Percentiles rank a stretch among this genome's conserved stretches.
Evolutionary conservation across 2,113 vertebrate species (phyloP).

Genomic region (Sitta europaea): DNA sequence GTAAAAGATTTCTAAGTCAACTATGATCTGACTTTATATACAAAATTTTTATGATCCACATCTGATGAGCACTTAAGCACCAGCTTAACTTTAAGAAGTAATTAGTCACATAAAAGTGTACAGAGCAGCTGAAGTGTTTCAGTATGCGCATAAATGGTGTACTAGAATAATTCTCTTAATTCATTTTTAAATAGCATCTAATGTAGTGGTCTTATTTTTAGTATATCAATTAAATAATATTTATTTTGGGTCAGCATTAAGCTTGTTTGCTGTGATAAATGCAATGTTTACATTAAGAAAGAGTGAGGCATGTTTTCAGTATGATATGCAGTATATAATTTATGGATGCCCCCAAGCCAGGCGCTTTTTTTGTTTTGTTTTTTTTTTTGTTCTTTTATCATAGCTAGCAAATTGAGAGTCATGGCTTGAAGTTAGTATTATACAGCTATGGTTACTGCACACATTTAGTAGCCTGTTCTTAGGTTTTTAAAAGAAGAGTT

Average conservation of each 20-base stretch:
- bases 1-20: neutral
- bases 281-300: neutral
- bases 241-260: neutral
- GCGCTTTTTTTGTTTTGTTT: neutral
- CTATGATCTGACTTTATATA: neutral
- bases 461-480: neutral
- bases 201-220: neutral
- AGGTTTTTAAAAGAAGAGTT: neutral
- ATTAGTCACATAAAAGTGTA: slow-evolving; percentile 24
- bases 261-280: neutral
- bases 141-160: neutral
- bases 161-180: neutral
- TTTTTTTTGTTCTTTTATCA: neutral
- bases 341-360: neutral
- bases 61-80: neutral
- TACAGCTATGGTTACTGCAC: neutral
- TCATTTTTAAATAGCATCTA: neutral
- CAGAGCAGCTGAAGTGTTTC: neutral
- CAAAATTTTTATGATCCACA: neutral
- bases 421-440: neutral
- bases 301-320: neutral
- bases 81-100: slow-evolving; percentile 38
- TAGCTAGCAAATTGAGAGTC: neutral
- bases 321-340: neutral
- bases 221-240: neutral